Conservation (phyloP, 2,888 invertebrate species). For the Drosophila prostipennis region DNA sequence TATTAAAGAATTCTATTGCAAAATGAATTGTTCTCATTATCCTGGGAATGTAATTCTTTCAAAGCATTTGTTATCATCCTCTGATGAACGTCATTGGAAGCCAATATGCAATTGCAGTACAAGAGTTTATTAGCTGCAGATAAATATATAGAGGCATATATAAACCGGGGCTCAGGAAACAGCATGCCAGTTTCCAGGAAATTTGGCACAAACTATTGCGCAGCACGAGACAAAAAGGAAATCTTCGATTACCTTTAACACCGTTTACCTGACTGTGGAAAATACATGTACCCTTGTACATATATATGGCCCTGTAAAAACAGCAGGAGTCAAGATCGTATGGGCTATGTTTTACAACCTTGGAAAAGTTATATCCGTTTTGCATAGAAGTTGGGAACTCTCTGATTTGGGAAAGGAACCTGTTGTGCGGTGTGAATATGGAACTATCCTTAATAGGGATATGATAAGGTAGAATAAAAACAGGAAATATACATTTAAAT, state of each 20-base stretch:
- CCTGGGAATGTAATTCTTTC: background rate
- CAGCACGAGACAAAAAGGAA: constrained; percentile 62
- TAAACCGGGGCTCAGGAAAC: constrained; percentile 27
- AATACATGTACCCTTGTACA: constrained; percentile 4
- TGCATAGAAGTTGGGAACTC: constrained; percentile 8
- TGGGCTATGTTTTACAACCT: constrained; percentile 25
- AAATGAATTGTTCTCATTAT: background rate
- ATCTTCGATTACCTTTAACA: constrained; percentile 45
- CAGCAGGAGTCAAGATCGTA: constrained; percentile 55
- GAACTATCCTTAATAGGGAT: constrained; percentile 1
- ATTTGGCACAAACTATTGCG: constrained; percentile 48
- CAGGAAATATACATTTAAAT: background rate
- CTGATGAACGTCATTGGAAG: constrained; percentile 13
- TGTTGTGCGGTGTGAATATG: constrained; percentile 19
- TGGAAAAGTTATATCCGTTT: constrained; percentile 38
- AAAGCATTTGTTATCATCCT: background rate
- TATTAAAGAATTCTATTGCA: no score
- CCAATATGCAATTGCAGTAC: constrained; percentile 15
- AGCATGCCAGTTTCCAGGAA: constrained; percentile 49
- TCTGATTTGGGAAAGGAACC: constrained; percentile 12
- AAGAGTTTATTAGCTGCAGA: background rate
- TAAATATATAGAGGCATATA: constrained; percentile 1
- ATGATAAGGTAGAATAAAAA: no score
- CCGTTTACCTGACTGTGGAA: constrained; percentile 28
- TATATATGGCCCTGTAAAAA: constrained; percentile 42